These are phyloP conservation scores for Orcinus orca DNA, from an alignment of 2,113 vertebrate genomes.

Conservation along the genomic window DNA sequence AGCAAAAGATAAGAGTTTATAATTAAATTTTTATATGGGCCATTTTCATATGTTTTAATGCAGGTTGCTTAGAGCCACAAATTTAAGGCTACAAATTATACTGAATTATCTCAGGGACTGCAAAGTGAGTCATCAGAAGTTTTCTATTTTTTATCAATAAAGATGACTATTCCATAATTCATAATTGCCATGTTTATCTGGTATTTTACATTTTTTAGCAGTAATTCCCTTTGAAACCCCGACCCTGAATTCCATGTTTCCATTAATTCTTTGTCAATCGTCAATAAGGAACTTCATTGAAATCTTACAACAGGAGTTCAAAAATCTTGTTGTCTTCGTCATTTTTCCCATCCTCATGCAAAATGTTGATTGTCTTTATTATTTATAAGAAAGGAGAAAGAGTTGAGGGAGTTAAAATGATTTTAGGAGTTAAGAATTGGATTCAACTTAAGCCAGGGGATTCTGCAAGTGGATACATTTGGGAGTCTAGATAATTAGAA, in stretches of 20 bases:
- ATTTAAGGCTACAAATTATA: background rate
- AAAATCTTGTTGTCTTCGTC: background rate
- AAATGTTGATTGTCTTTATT: constrained; percentile 24
- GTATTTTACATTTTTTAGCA: background rate
- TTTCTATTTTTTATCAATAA: background rate
- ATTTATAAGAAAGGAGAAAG: constrained; percentile 12
- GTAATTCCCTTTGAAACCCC: background rate
- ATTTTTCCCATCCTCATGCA: background rate
- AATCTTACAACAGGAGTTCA: background rate
- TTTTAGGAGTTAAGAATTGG: constrained; percentile 40
- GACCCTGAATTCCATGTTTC: background rate
- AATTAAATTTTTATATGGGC: background rate
- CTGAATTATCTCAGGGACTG: background rate
- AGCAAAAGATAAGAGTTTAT: background rate
- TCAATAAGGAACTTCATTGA: background rate
- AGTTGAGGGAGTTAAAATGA: constrained; percentile 43
- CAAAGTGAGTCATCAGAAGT: background rate
- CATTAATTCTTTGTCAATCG: background rate
- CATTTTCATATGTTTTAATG: background rate
- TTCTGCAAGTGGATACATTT: constrained; percentile 42
- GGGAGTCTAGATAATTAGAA: constrained; percentile 67
- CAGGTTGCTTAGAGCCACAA: background rate
- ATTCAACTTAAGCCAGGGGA: constrained; percentile 40
- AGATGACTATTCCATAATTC: background rate
- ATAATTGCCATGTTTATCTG: background rate